Evolutionary conservation across 2,113 vertebrate genomes (phyloP), one percentile per base, ranked within the genome.

Genomic region (Cyanoliseus patagonus): DNA sequence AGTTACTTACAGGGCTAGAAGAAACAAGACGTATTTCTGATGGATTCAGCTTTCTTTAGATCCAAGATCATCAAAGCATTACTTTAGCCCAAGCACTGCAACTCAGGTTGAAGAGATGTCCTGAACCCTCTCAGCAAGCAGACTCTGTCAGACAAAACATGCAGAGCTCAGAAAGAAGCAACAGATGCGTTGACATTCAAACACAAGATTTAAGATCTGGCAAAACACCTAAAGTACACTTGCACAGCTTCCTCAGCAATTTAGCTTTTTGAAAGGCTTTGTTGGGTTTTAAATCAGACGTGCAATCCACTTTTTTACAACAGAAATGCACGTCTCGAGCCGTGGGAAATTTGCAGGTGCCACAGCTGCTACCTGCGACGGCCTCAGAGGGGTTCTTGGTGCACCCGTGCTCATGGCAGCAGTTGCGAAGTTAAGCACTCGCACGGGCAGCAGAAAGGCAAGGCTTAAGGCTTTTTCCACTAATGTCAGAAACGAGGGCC

Each of bases 301-400:
- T 0, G 8, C 31, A 49, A 6, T 2, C 1, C 37, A 3, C 8
- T 9, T 2, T 9, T 8, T 46, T 0, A 10, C 23, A 4, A 5
- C 10, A 22, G 28, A 10, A 8, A 2, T 0, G 31, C 88, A 2
- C 1, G 17, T 6, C 5, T 2, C 0, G 2, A 3, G 59, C 47
- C 3, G 63, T 0, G 79, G 37, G 59, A 24, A 41, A 10, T 10
- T 0, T 0, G 42, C 17, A 10, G 64, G 5, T 25, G 3, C 62
- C 1, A 8, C 78, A 35, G 90, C 53, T 17, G 70, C 73, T 2
- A 4, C 51, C 1, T 0, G 37, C 0, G 19, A 6, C 75, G 90
- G 70, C 78, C 67, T 2, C 19, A 11, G 27, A 23, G 27, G n/a
- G 39, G 23, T 0, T 4, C 12, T 1, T 0, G 0, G 33, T 1